phyloP scores from a whole-genome alignment of 2,888 invertebrate species.

The Tachina fera region DNA sequence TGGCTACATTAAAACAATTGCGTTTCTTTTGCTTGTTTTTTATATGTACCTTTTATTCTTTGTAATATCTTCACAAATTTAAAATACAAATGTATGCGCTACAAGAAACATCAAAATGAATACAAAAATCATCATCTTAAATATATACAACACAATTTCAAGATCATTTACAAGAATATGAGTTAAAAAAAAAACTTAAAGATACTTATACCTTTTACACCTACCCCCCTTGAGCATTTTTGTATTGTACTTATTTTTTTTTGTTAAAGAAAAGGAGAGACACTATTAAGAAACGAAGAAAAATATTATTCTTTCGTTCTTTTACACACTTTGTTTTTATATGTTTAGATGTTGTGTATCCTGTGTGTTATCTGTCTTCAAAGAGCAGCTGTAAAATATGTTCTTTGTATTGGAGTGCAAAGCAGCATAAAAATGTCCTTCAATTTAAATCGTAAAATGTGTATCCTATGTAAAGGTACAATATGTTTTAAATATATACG shows the following conservation, averaged over 20 bases:
- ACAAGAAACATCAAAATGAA: neutral
- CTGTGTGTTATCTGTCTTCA: neutral
- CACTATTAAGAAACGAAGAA: neutral
- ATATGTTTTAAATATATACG: conserved; percentile 10
- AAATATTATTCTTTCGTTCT: conserved; percentile 21
- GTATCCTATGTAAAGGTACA: neutral
- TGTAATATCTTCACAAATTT: conserved; percentile 45
- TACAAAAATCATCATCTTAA: conserved; percentile 42
- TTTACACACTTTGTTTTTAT: neutral
- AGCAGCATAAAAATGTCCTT: conserved; percentile 55
- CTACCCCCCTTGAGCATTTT: conserved; percentile 60
- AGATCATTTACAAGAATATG: conserved; percentile 47
- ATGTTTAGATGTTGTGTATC: neutral
- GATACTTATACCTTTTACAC: conserved; percentile 41
- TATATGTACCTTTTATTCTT: neutral
- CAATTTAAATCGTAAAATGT: conserved; percentile 42
- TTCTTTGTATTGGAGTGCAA: conserved; percentile 1
- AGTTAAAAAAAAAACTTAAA: neutral
- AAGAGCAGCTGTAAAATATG: conserved; percentile 54
- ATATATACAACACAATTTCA: conserved; percentile 40
- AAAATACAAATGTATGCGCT: neutral
- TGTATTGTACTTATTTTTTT: neutral
- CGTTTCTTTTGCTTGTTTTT: conserved; percentile 12
- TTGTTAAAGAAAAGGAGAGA: neutral
- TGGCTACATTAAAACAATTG: conserved; percentile 48